Evolutionary conservation across 1,140 invertebrate species (phyloP), one percentile per base, ranked within the genome.

Genomic region (Euwallacea fornicatus): DNA sequence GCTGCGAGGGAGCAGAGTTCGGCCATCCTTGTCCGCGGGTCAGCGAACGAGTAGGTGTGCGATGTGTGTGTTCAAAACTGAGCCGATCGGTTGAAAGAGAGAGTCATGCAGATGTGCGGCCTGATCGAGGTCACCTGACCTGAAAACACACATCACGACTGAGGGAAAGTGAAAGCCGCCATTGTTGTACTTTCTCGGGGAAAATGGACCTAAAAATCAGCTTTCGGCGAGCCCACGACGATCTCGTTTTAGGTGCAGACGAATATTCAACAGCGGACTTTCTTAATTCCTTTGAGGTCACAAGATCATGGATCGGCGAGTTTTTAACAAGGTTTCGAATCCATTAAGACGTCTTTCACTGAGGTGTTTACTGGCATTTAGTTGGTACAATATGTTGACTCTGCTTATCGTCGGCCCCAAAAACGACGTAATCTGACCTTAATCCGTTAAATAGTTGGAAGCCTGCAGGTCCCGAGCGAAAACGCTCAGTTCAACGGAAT

Each of bases 101-200:
- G 64, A 66, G 64, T 66, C 64, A 66, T 66, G 64, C 62, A 64
- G 62, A 64, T 64, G 62, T 56, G 62, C 8, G 21, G 64, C 54
- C 43, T 33, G 42, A 66, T 56, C 53, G 64, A 47, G 64, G 64
- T 66, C 64, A 66, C 11, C 53, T 66, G 64, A 66, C 64, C 64
- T 42, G 16, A 42, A 56, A 66, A 66, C 64, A 66, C 53, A 66
- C 64, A 66, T 66, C 54, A 33, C 54, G 10, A 42, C 41, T 44
- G 64, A 66, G 50, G 21, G 64, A 66, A 56, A 56, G 64, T 42
- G 54, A 66, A 56, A 56, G 64, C 53, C 53, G n/a, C 33, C 54
- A 67, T 70, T 70, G 67, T 72, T 75, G 69, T 75, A 69, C 74
- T 75, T 75, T 75, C 74, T 71, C 67, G 64, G 54, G 64, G 64